phyloP scores from a whole-genome alignment of 2,113 vertebrate genomes.

The Hylia prasina region DNA sequence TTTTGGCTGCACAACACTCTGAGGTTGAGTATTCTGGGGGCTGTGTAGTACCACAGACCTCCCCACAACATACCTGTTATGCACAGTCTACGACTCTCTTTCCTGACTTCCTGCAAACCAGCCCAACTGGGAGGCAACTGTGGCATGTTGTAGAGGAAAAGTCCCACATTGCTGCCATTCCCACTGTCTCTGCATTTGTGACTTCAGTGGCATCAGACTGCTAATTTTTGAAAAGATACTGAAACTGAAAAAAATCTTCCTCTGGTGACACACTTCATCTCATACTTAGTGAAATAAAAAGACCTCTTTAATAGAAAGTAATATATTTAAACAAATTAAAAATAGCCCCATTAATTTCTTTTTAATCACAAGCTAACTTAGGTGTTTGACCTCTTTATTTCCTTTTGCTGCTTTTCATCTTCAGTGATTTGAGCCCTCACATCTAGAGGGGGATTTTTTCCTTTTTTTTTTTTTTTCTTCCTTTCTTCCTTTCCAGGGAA shows the following conservation, averaged over 20 bases:
- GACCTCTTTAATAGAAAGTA: constrained; percentile 50
- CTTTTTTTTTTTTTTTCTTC: background rate
- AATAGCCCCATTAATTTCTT: constrained; percentile 63
- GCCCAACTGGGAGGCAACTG: background rate
- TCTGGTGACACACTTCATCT: constrained; percentile 53
- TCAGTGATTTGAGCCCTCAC: background rate
- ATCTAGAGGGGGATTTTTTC: background rate
- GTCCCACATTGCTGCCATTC: background rate
- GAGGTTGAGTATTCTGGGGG: background rate
- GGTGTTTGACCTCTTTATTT: constrained; percentile 58
- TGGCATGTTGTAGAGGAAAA: accelerated
- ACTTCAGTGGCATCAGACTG: background rate
- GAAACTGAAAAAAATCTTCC: constrained; percentile 17
- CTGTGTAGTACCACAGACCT: background rate
- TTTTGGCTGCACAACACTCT: background rate
- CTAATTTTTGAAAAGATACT: background rate
- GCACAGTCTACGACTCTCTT: accelerated
- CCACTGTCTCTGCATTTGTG: background rate
- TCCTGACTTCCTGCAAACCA: background rate
- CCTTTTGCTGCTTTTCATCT: constrained; percentile 27
- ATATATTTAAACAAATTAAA: constrained; percentile 63
- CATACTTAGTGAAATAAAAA: constrained; percentile 35
- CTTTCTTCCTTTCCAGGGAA: background rate
- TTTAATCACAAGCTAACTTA: constrained; percentile 61
- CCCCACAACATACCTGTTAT: background rate